Percentiles rank a stretch among this genome's conserved stretches.
phyloP scores from a whole-genome alignment of 2,797 vertebrate genomes.

The Leptodactylus fallax region DNA sequence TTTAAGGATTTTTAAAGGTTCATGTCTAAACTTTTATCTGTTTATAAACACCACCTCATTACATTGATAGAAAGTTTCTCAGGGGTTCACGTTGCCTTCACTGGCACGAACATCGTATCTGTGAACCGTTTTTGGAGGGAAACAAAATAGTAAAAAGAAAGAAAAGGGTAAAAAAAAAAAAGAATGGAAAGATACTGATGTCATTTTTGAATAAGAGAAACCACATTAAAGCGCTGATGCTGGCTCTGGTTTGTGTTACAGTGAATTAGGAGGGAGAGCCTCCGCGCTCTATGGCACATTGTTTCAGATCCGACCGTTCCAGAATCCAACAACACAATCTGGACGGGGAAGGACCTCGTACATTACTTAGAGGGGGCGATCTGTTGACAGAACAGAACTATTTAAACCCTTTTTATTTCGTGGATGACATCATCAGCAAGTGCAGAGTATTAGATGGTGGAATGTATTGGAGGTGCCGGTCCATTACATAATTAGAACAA shows the following conservation, averaged over 20 bases:
- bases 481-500: slow-evolving; percentile 14
- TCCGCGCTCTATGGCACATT: slow-evolving; percentile 67
- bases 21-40: slow-evolving; percentile 49
- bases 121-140: slow-evolving; percentile 69
- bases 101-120: slow-evolving; percentile 60
- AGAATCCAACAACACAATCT: slow-evolving; percentile 66
- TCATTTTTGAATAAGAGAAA: slow-evolving; percentile 84
- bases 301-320: slow-evolving; percentile 66
- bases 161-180: slow-evolving; percentile 75
- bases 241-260: slow-evolving; percentile 75
- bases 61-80: slow-evolving; percentile 69
- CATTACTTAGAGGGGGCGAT: slow-evolving; percentile 22
- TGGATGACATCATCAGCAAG: not conserved
- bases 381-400: slow-evolving; percentile 34
- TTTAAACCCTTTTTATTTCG: slow-evolving; percentile 28
- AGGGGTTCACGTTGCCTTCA: slow-evolving; percentile 67
- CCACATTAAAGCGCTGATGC: slow-evolving; percentile 82
- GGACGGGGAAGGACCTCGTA: slow-evolving; percentile 57
- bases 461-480: slow-evolving; percentile 18
- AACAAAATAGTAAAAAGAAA: slow-evolving; percentile 72
- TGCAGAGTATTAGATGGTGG: not conserved
- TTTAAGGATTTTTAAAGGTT: not conserved
- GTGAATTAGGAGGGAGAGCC: slow-evolving; percentile 69
- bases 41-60: slow-evolving; percentile 69
- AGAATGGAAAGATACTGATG: slow-evolving; percentile 85